Conservation (phyloP, 2,888 invertebrate species). For the Myopa tessellatipennis region DNA sequence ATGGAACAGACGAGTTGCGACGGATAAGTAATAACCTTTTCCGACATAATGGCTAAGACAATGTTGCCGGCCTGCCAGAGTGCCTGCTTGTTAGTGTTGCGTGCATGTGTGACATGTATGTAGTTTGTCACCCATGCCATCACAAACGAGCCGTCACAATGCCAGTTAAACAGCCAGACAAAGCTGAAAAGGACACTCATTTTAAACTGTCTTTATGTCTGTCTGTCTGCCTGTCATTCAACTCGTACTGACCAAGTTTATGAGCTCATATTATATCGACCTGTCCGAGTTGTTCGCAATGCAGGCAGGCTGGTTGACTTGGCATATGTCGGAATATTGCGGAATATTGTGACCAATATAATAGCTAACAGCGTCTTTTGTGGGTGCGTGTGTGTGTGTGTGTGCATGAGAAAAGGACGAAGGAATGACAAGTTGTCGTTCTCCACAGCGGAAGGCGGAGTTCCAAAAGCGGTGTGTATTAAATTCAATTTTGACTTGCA, state of each 20-base stretch:
- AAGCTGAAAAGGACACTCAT: constrained; percentile 50
- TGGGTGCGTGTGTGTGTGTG: too few relatives aligned
- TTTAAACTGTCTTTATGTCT: constrained; percentile 36
- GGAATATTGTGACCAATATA: constrained; percentile 18
- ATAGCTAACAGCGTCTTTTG: neutral
- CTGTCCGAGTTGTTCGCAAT: neutral
- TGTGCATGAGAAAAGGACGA: neutral
- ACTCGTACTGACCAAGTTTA: constrained; percentile 47
- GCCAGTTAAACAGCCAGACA: neutral
- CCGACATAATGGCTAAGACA: neutral
- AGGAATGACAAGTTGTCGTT: neutral
- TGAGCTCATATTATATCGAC: constrained; percentile 31
- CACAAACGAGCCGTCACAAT: constrained; percentile 30
- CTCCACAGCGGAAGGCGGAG: constrained; percentile 26
- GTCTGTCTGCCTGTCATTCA: constrained; percentile 47
- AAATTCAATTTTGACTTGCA: neutral
- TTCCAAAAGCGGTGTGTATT: neutral
- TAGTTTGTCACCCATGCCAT: constrained; percentile 51
- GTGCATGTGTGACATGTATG: constrained; percentile 39
- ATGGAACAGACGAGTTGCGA: constrained; percentile 41
- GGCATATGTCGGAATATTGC: constrained; percentile 9
- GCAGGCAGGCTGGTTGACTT: neutral
- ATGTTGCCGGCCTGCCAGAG: neutral
- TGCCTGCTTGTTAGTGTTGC: constrained; percentile 37
- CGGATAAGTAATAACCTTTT: constrained; percentile 15